Evolutionary conservation across 2,888 invertebrate genomes (phyloP).

Genomic region (Mimumesa dahlbomi): DNA sequence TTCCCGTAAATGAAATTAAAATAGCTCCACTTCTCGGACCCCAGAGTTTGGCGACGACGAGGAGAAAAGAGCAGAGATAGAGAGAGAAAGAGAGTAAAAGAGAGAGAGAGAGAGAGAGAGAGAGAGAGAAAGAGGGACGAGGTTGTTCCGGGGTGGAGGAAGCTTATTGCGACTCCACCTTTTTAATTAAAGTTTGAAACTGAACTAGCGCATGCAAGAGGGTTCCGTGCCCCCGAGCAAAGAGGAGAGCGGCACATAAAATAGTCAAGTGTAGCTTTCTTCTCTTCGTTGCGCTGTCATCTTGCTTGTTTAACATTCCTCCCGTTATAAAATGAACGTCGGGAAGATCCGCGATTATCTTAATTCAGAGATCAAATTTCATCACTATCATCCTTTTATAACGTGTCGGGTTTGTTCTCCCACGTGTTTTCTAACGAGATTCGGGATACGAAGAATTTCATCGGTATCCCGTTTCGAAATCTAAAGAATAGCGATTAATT

Average conservation of each 20-base stretch:
- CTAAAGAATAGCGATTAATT: no score
- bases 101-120: slow-evolving; percentile 19
- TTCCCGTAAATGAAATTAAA: slow-evolving; percentile 64
- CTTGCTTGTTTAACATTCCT: slow-evolving; percentile 62
- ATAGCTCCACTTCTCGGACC: slow-evolving; percentile 55
- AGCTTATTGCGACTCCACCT: slow-evolving; percentile 70
- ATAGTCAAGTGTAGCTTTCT: slow-evolving; percentile 63
- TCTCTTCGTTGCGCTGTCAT: slow-evolving; percentile 53
- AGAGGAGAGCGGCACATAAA: slow-evolving; percentile 58
- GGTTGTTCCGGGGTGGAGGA: slow-evolving; percentile 30
- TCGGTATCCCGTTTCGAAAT: no score
- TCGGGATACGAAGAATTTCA: no score
- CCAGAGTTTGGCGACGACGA: slow-evolving; percentile 59
- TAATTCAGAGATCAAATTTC: slow-evolving; percentile 38
- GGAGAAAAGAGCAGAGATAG: slow-evolving; percentile 12
- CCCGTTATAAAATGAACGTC: slow-evolving; percentile 53
- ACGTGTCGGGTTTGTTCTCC: slow-evolving; percentile 3
- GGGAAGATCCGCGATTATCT: slow-evolving; percentile 5
- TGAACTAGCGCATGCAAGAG: slow-evolving; percentile 65
- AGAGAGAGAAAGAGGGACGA: slow-evolving; percentile 15
- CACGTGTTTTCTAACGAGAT: no score
- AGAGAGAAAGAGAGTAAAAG: slow-evolving; percentile 16
- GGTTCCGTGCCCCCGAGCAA: slow-evolving; percentile 51
- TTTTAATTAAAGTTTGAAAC: slow-evolving; percentile 77
- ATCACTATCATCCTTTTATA: slow-evolving; percentile 29